A percentile compares a stretch with the other conserved stretches of the same genome.
Evolutionary conservation across 2,888 invertebrate species (phyloP).

Genomic region (Drosophila paramelanica): DNA sequence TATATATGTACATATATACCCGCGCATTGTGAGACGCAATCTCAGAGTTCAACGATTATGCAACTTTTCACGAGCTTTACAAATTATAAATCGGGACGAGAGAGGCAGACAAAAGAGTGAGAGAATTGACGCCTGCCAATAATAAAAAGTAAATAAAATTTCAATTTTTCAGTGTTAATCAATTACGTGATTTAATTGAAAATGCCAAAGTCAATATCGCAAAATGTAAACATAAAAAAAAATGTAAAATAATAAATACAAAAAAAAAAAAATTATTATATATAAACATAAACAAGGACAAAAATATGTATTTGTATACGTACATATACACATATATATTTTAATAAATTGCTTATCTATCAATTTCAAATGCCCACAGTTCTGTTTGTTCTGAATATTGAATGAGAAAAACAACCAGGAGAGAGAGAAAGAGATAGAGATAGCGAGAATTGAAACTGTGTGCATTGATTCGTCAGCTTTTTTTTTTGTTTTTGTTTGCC

Average conservation of each 20-base stretch:
- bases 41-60: constrained; percentile 12
- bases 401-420: not conserved
- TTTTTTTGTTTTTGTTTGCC: constrained; percentile 44
- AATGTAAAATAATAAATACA: constrained; percentile 17
- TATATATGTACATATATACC: not conserved
- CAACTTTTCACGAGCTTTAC: not conserved
- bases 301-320: constrained; percentile 4
- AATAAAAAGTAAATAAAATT: constrained; percentile 72
- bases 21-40: not conserved
- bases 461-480: constrained; percentile 8
- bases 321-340: constrained; percentile 8
- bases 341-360: constrained; percentile 51
- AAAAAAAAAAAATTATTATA: constrained; percentile 14
- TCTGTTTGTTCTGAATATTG: constrained; percentile 36
- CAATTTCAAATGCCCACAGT: constrained; percentile 52
- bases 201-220: constrained; percentile 69
- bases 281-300: not conserved
- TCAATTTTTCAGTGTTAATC: constrained; percentile 71
- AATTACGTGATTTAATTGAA: constrained; percentile 78
- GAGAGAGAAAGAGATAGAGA: not conserved
- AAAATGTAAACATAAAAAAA: constrained; percentile 28
- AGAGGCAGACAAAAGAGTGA: not conserved
- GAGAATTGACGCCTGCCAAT: constrained; percentile 38
- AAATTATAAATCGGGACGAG: constrained; percentile 8
- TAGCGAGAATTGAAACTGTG: constrained; percentile 5